phyloP scores from a whole-genome alignment of 1,140 invertebrate genomes.

The Megathymus violae region DNA sequence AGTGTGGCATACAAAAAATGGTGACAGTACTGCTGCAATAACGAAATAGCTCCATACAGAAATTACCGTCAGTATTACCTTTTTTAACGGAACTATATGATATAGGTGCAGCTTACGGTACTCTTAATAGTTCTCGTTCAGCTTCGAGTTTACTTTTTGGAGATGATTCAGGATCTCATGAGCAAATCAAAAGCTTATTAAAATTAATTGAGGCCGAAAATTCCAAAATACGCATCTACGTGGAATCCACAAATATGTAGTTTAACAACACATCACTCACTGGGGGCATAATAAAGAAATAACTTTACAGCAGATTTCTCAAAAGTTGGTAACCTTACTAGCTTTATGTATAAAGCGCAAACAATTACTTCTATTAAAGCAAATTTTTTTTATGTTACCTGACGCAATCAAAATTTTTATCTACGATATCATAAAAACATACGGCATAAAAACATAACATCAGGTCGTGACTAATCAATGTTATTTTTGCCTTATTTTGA shows the following conservation, averaged over 20 bases:
- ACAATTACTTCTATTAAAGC: slow-evolving; percentile 40
- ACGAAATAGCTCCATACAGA: background rate
- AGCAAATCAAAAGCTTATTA: slow-evolving; percentile 28
- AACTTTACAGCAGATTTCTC: slow-evolving; percentile 32
- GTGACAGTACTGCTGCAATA: background rate
- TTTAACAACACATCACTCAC: slow-evolving; percentile 36
- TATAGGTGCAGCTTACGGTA: slow-evolving; percentile 17
- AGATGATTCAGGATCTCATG: slow-evolving; percentile 19
- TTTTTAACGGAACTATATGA: slow-evolving; percentile 11
- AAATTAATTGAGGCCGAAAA: slow-evolving; percentile 33
- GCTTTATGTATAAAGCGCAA: slow-evolving; percentile 47
- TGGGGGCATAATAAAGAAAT: slow-evolving; percentile 31
- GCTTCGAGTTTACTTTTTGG: slow-evolving; percentile 27
- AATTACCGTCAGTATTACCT: slow-evolving; percentile 2
- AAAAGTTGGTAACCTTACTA: slow-evolving; percentile 40
- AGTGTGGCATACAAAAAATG: background rate
- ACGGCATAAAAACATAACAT: too few species aligned
- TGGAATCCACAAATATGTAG: slow-evolving; percentile 42
- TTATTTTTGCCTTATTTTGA: too few species aligned
- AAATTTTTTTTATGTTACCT: slow-evolving; percentile 8
- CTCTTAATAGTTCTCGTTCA: slow-evolving; percentile 39
- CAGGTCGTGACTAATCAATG: slow-evolving; percentile 35
- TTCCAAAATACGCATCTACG: slow-evolving; percentile 30
- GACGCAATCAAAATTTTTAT: slow-evolving; percentile 33
- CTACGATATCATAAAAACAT: slow-evolving; percentile 45